Conservation (phyloP, 2,888 invertebrate genomes). For the Leptinotarsa tumamoca region DNA sequence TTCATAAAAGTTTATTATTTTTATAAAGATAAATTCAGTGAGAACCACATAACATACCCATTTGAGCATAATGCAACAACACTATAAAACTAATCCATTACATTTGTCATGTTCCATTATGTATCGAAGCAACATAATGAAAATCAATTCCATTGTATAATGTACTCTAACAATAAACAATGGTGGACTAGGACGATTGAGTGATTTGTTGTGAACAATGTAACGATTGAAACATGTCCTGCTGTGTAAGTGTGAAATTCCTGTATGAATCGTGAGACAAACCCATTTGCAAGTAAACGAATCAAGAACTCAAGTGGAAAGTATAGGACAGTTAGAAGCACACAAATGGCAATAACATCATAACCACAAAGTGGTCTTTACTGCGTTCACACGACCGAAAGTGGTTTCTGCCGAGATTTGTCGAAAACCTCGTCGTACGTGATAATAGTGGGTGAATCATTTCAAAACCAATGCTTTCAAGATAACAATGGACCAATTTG, state of each 20-base stretch:
- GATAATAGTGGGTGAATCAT: conserved; percentile 9
- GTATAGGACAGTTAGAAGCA: conserved; percentile 12
- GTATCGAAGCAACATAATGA: too few species aligned
- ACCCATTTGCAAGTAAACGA: conserved; percentile 13
- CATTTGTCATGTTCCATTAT: too few species aligned
- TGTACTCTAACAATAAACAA: conserved; percentile 2
- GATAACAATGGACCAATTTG: background rate
- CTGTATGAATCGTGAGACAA: background rate
- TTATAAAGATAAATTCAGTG: too few species aligned
- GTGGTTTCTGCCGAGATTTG: conserved; percentile 16
- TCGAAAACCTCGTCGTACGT: background rate
- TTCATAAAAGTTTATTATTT: too few species aligned
- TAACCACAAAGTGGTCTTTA: conserved; percentile 19
- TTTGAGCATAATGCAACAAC: too few species aligned
- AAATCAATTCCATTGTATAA: background rate
- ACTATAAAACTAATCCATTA: too few species aligned
- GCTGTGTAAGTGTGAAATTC: background rate
- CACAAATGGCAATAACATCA: conserved; percentile 22
- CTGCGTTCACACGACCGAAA: background rate
- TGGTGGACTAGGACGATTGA: background rate
- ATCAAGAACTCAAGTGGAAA: conserved; percentile 3
- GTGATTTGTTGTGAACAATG: conserved; percentile 1
- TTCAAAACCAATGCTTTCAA: conserved; percentile 7
- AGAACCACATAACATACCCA: too few species aligned
- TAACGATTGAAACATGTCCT: conserved; percentile 2